Evolutionary conservation across 1,140 invertebrate species (phyloP).

Genomic region (Physella acuta): DNA sequence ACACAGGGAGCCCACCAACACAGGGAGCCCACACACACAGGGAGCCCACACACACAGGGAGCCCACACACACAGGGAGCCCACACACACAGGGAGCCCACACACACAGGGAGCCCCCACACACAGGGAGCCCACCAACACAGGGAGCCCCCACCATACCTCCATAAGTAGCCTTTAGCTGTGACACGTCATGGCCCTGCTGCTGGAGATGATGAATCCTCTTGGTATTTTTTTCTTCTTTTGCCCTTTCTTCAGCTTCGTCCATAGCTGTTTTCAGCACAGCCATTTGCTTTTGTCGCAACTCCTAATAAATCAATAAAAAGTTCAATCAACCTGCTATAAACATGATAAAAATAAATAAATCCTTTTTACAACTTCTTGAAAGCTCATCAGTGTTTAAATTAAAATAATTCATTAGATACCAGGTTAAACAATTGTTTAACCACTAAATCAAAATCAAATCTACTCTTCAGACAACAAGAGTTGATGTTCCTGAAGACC

Average conservation of each 20-base stretch:
- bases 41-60: no score
- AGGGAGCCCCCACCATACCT: no score
- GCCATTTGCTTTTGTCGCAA: slow-evolving; percentile 44
- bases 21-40: no score
- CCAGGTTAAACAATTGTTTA: slow-evolving; percentile 1
- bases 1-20: no score
- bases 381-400: not conserved
- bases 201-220: slow-evolving; percentile 50
- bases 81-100: no score
- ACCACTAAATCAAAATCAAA: no score
- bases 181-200: slow-evolving; percentile 54
- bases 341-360: not conserved
- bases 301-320: slow-evolving; percentile 31
- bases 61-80: no score
- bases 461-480: no score
- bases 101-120: no score
- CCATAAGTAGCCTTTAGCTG: slow-evolving; percentile 51
- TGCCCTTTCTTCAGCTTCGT: slow-evolving; percentile 53
- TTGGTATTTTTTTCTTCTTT: slow-evolving; percentile 49
- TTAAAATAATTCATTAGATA: not conserved
- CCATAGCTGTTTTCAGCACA: slow-evolving; percentile 52
- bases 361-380: no score
- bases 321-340: not conserved
- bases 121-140: no score
- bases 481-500: no score